These are phyloP conservation scores for Sycophaga agraensis DNA, from an alignment of 1,140 invertebrate species.

Conservation along the genomic window DNA sequence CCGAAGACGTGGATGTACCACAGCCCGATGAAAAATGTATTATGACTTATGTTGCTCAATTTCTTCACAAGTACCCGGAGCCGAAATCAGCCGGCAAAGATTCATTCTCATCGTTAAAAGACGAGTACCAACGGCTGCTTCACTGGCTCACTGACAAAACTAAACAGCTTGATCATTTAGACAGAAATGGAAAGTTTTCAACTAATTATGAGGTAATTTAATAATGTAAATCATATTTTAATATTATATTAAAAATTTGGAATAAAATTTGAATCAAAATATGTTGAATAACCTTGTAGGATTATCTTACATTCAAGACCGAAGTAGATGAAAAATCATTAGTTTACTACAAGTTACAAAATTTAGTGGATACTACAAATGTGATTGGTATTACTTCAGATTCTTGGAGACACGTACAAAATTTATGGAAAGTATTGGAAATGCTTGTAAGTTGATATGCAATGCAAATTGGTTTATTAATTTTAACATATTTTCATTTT, in stretches of 20 bases:
- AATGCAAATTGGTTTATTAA: neutral
- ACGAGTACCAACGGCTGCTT: constrained; percentile 77
- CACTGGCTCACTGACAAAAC: constrained; percentile 80
- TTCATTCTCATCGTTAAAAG: constrained; percentile 73
- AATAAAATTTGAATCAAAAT: no score
- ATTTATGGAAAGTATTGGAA: constrained; percentile 76
- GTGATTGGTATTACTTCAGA: constrained; percentile 76
- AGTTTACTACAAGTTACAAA: constrained; percentile 72
- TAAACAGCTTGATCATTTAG: constrained; percentile 66
- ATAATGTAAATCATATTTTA: neutral
- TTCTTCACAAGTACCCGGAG: constrained; percentile 92
- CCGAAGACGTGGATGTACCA: constrained; percentile 96
- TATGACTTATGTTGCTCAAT: constrained; percentile 99
- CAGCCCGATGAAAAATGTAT: constrained; percentile 98
- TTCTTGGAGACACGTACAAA: constrained; percentile 76
- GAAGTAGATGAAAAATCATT: constrained; percentile 71
- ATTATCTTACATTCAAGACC: constrained; percentile 69
- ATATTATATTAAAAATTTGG: no score
- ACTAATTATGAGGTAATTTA: constrained; percentile 54
- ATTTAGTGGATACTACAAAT: constrained; percentile 74
- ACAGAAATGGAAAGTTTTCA: constrained; percentile 55
- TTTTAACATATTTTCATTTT: neutral
- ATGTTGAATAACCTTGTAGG: constrained; percentile 53
- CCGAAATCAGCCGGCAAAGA: constrained; percentile 69
- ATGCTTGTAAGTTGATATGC: constrained; percentile 55